Conservation (phyloP, 2,113 vertebrate species). For the Dromiciops gliroides region DNA sequence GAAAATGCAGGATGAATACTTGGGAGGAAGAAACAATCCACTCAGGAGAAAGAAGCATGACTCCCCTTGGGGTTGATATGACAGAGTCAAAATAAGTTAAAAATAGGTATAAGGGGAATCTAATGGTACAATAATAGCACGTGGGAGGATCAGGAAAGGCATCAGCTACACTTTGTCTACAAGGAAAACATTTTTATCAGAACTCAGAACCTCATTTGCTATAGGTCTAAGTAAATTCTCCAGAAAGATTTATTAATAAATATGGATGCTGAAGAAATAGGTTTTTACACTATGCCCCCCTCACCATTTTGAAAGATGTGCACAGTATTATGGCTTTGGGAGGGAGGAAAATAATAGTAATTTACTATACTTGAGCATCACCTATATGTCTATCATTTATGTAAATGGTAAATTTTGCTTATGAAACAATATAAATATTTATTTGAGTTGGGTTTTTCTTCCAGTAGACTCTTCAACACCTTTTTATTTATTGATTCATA, state of each 20-base stretch:
- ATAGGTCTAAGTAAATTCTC: not conserved
- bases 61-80: not conserved
- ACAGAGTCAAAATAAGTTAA: not conserved
- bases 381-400: not conserved
- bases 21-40: not conserved
- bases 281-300: not conserved
- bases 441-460: not conserved
- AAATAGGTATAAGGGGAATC: not conserved
- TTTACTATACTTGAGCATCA: conserved; percentile 1
- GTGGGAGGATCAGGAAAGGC: not conserved
- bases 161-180: not conserved
- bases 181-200: not conserved
- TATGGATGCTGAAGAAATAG: not conserved
- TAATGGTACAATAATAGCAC: not conserved
- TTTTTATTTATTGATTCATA: not conserved
- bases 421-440: not conserved
- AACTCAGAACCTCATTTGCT: not conserved
- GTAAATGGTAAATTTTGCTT: not conserved
- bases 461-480: not conserved
- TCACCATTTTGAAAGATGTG: not conserved
- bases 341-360: not conserved
- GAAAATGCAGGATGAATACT: not conserved
- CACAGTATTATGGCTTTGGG: not conserved
- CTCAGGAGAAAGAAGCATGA: not conserved
- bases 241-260: not conserved